Conservation (phyloP, 2,113 vertebrate species). For the Zapus hudsonius region DNA sequence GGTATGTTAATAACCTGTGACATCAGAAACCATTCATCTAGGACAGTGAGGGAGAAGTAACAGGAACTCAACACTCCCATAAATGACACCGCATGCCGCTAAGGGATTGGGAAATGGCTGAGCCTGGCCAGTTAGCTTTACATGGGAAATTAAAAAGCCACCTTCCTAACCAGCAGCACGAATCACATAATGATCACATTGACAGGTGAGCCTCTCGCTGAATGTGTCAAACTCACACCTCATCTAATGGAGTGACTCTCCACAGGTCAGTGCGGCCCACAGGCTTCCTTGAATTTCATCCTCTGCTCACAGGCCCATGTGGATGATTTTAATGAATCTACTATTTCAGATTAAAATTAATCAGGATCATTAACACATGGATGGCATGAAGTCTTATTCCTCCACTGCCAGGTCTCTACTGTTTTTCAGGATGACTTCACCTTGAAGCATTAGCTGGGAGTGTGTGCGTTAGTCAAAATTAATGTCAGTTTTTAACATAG, state of each 20-base stretch:
- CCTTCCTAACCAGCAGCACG: neutral
- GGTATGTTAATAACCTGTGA: constrained; percentile 78
- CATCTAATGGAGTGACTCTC: constrained; percentile 55
- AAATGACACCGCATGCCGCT: constrained; percentile 48
- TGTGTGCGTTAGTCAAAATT: constrained; percentile 56
- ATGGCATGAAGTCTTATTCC: constrained; percentile 43
- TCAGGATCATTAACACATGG: constrained; percentile 35
- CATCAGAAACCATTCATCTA: constrained; percentile 74
- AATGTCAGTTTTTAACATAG: too few species aligned
- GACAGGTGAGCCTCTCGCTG: constrained; percentile 44
- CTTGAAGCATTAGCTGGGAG: constrained; percentile 45
- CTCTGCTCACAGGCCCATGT: neutral
- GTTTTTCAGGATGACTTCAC: constrained; percentile 43
- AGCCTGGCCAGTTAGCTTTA: constrained; percentile 51
- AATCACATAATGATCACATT: constrained; percentile 51
- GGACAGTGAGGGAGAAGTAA: constrained; percentile 75
- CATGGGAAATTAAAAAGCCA: constrained; percentile 47
- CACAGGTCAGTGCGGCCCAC: neutral
- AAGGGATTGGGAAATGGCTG: neutral
- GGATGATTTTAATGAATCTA: constrained; percentile 38
- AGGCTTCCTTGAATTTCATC: neutral
- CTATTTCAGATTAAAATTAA: constrained; percentile 52
- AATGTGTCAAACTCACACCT: constrained; percentile 54
- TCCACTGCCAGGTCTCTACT: neutral
- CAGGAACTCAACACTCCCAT: constrained; percentile 72